phyloP scores from a whole-genome alignment of 2,888 invertebrate species.

The Margaritifera margaritifera region DNA sequence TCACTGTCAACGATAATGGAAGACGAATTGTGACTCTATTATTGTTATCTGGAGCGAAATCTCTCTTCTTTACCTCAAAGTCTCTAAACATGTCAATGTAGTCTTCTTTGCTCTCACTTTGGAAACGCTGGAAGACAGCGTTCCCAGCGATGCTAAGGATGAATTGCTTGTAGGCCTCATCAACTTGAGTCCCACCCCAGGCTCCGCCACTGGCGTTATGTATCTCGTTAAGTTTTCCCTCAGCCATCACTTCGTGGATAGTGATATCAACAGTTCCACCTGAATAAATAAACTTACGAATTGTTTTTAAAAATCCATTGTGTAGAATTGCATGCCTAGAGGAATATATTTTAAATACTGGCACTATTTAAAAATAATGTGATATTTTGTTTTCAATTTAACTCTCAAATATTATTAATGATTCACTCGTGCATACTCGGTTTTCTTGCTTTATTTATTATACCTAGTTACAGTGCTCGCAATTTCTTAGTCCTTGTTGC shows the following conservation, averaged over 20 bases:
- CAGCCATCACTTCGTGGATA: too few relatives aligned
- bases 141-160: not conserved
- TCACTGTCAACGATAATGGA: slow-evolving; percentile 16
- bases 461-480: slow-evolving; percentile 8
- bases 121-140: not conserved
- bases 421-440: too few relatives aligned
- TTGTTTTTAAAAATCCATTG: too few relatives aligned
- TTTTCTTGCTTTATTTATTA: slow-evolving; percentile 14
- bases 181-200: slow-evolving; percentile 34
- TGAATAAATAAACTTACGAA: too few relatives aligned
- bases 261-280: too few relatives aligned
- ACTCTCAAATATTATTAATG: slow-evolving; percentile 11
- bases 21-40: too few relatives aligned
- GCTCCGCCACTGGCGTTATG: too few relatives aligned
- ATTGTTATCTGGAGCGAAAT: not conserved
- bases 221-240: too few relatives aligned
- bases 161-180: slow-evolving; percentile 6
- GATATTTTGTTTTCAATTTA: slow-evolving; percentile 7
- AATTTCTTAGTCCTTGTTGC: slow-evolving; percentile 20
- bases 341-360: not conserved
- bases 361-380: slow-evolving; percentile 9
- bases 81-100: slow-evolving; percentile 5
- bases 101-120: not conserved
- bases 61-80: slow-evolving; percentile 8
- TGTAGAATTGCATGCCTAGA: slow-evolving; percentile 23